These are phyloP conservation scores for Drosophila neotestacea DNA, from an alignment of 2,888 invertebrate species.

Conservation along the genomic window DNA sequence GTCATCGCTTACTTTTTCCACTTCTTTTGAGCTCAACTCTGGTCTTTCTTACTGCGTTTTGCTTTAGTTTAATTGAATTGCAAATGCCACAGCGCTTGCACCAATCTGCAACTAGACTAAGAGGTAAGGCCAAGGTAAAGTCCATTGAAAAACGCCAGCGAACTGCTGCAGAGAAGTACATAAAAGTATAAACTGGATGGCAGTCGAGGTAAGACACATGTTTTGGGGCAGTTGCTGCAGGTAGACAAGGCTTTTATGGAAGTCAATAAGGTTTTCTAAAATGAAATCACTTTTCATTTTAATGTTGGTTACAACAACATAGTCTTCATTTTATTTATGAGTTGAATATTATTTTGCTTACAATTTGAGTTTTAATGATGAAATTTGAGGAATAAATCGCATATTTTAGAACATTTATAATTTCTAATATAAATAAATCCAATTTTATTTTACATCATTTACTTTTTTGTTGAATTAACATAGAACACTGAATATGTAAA, in stretches of 20 bases:
- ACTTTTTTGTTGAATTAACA: too few relatives aligned
- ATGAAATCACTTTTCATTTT: too few relatives aligned
- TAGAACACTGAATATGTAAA: too few relatives aligned
- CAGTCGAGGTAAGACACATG: not conserved
- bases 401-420: too few relatives aligned
- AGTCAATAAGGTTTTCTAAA: too few relatives aligned
- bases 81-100: slow-evolving; percentile 49
- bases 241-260: not conserved
- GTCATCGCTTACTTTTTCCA: slow-evolving; percentile 26
- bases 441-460: too few relatives aligned
- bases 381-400: too few relatives aligned
- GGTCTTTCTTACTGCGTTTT: slow-evolving; percentile 6
- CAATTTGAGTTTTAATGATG: too few relatives aligned
- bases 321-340: too few relatives aligned
- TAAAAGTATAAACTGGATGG: not conserved
- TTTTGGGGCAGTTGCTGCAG: not conserved
- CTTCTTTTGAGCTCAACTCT: slow-evolving; percentile 1
- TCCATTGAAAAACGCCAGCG: slow-evolving; percentile 7
- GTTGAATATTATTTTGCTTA: too few relatives aligned
- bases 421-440: too few relatives aligned
- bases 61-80: slow-evolving; percentile 57
- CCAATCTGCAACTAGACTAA: slow-evolving; percentile 34
- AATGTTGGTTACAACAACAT: too few relatives aligned
- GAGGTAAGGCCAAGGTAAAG: slow-evolving; percentile 13
- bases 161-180: not conserved